These are phyloP conservation scores for Yponomeuta evonymella DNA, from an alignment of 2,888 invertebrate species.

Conservation along the genomic window DNA sequence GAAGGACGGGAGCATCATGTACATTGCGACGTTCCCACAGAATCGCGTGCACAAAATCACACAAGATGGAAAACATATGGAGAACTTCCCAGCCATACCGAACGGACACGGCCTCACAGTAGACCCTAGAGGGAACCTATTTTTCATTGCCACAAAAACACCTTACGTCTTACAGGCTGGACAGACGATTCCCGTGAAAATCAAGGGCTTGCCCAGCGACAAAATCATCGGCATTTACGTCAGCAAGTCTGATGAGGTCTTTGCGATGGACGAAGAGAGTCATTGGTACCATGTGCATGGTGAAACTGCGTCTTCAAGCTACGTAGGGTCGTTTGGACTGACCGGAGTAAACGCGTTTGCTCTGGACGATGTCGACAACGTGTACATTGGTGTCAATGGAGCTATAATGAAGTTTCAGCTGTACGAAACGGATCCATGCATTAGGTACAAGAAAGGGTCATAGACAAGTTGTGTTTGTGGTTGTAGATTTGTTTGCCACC, in stretches of 20 bases:
- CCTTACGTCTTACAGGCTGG: conserved; percentile 53
- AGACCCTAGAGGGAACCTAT: conserved; percentile 59
- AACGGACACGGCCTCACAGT: conserved; percentile 63
- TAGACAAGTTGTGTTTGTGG: not conserved
- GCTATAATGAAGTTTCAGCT: conserved; percentile 52
- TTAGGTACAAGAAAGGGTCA: not conserved
- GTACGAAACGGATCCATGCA: conserved; percentile 33
- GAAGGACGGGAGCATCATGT: conserved; percentile 51
- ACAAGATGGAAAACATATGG: conserved; percentile 50
- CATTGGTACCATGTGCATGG: conserved; percentile 51
- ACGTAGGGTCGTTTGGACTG: conserved; percentile 49
- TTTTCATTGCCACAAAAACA: conserved; percentile 60
- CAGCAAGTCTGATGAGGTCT: conserved; percentile 55
- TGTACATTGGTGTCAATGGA: conserved; percentile 56
- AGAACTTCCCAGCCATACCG: conserved; percentile 49
- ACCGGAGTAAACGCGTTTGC: conserved; percentile 60
- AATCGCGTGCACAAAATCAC: conserved; percentile 59
- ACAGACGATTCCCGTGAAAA: conserved; percentile 50
- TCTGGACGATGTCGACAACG: conserved; percentile 59
- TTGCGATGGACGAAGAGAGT: conserved; percentile 63
- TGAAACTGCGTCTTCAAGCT: conserved; percentile 46
- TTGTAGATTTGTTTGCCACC: not conserved
- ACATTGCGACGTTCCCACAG: conserved; percentile 66
- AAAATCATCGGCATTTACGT: conserved; percentile 61
- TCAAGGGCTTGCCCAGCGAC: conserved; percentile 54